Evolutionary conservation across 2,888 invertebrate genomes (phyloP), one percentile per base, ranked within the genome.

Genomic region (Polietes domitor): DNA sequence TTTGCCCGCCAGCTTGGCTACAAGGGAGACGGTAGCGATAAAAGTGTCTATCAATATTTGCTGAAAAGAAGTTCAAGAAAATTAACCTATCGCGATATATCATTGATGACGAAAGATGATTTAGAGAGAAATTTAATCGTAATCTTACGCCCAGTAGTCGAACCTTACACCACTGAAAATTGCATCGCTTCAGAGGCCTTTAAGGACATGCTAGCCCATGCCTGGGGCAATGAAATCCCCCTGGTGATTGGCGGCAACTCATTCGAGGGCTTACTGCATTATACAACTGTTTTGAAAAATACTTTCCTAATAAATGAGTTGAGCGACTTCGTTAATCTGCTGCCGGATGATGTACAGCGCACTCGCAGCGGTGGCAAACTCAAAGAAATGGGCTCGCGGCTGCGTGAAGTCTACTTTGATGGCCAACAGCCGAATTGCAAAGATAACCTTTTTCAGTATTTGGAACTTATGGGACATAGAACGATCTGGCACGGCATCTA

Each of bases 211-310:
- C 85, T 90, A 65, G 50, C 88, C 10, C 88, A 79, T 2, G 87
- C 90, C 0, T 92, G 92, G 92, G 88, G 92, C 32, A 91, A 92
- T 70, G 77, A 86, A 0, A 89, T 92, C 63, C 92, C 92, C 0
- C n/a, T 92, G 6, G 88, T 92, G 3, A 80, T 92, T 26, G 92
- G 92, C 0, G 90, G 89, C 15, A 91, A 88, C 24, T 89, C 91
- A 0, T 89, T 90, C 32, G 92, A 92, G 83, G 92, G 92, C 0
- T 85, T 92, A 1, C 88, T 91, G 28, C 86, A 88, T 9, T 89
- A 89, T 81, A 85, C 87, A 47, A 63, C 86, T 80, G 61, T 68
- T 10, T 24, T 43, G 3, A 74, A 68, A 12, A 10, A 50, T n/a
- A 41, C 73, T 9, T 63, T 79, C 24, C 24, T 86, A 21, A 3